Evolutionary conservation across 2,888 invertebrate genomes (phyloP).

Genomic region (Mylabris sibirica): DNA sequence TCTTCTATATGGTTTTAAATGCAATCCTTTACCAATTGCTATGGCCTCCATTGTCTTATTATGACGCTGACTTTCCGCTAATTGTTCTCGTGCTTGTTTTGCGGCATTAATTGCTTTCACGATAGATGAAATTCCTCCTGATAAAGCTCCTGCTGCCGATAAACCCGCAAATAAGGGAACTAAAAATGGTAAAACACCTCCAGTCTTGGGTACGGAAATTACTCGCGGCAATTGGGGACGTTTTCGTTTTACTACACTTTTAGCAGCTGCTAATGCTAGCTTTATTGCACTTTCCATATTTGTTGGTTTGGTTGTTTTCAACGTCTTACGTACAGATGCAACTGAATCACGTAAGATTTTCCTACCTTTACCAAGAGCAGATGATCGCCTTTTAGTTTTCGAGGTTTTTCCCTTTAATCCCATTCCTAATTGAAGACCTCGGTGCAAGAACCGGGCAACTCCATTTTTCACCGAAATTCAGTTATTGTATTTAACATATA

Average conservation of each 20-base stretch:
- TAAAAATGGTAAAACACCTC: conserved; percentile 48
- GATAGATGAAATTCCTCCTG: conserved; percentile 54
- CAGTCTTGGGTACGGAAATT: conserved; percentile 51
- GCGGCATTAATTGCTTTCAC: conserved; percentile 53
- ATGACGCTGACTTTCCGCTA: conserved; percentile 51
- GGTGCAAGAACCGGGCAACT: too few species aligned
- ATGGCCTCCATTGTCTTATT: conserved; percentile 56
- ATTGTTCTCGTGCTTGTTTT: conserved; percentile 48
- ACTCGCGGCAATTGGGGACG: conserved; percentile 36
- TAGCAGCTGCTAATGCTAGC: conserved; percentile 33
- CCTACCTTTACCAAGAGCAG: not conserved
- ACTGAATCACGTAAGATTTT: conserved; percentile 15
- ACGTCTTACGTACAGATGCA: conserved; percentile 6
- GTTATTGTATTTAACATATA: too few species aligned
- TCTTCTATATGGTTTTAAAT: conserved; percentile 46
- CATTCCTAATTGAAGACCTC: too few species aligned
- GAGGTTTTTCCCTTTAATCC: too few species aligned
- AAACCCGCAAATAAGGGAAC: conserved; percentile 54
- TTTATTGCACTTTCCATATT: conserved; percentile 33
- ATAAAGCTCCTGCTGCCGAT: conserved; percentile 51
- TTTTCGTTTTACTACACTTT: conserved; percentile 23
- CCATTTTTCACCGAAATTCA: too few species aligned
- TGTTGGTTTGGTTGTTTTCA: conserved; percentile 24
- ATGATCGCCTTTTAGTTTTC: too few species aligned
- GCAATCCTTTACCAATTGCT: conserved; percentile 50